Conservation (phyloP, 2,113 vertebrate species). For the Pomatostomus ruficeps region DNA sequence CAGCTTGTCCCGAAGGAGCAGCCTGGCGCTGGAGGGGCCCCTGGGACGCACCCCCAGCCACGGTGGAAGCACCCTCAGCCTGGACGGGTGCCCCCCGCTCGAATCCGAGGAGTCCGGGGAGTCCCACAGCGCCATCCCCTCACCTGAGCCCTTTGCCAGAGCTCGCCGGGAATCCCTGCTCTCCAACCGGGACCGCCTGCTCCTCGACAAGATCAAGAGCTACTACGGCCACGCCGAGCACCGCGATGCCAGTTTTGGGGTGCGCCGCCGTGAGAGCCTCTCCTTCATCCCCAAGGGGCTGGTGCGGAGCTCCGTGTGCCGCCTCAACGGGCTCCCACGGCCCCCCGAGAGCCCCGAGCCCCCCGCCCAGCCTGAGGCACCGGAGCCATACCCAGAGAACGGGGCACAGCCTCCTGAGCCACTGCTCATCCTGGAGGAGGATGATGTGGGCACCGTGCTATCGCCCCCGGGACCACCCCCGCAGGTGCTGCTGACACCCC, state of each 20-base stretch:
- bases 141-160: neutral
- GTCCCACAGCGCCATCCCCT: neutral
- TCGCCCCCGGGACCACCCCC: slow-evolving; percentile 59
- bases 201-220: slow-evolving; percentile 87
- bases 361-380: neutral
- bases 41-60: slow-evolving; percentile 65
- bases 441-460: slow-evolving; percentile 11
- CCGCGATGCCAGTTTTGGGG: slow-evolving; percentile 79
- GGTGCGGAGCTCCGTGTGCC: slow-evolving; percentile 83
- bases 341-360: slow-evolving; percentile 9
- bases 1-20: slow-evolving; percentile 80
- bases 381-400: neutral
- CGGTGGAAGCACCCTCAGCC: slow-evolving; percentile 73
- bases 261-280: slow-evolving; percentile 90
- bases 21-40: slow-evolving; percentile 76
- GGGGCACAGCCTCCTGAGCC: slow-evolving; percentile 53
- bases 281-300: slow-evolving; percentile 93
- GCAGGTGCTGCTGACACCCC: slow-evolving; percentile 69
- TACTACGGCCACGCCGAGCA: slow-evolving; percentile 89
- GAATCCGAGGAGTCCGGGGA: neutral
- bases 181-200: slow-evolving; percentile 82
- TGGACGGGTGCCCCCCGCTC: slow-evolving; percentile 50
- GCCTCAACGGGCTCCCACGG: slow-evolving; percentile 76
- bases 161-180: slow-evolving; percentile 75
- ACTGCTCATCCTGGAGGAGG: slow-evolving; percentile 75